Percentiles rank a stretch among this genome's conserved stretches.
Evolutionary conservation across 2,797 vertebrate species (phyloP).

Genomic region (Halcyon smyrnensis): DNA sequence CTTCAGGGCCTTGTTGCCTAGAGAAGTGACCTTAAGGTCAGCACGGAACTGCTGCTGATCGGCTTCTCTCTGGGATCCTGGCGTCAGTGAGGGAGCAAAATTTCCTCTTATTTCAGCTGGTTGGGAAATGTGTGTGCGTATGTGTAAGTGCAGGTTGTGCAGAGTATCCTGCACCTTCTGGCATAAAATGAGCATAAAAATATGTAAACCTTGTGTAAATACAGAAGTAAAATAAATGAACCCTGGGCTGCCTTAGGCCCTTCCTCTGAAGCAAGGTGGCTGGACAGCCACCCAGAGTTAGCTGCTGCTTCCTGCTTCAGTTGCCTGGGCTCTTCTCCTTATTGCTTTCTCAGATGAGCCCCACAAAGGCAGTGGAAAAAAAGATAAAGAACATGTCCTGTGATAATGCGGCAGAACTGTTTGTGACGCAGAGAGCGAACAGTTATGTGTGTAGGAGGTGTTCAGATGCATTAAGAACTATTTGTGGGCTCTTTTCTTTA

Average conservation of each 20-base stretch:
- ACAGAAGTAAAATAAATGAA: not conserved
- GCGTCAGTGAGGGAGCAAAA: not conserved
- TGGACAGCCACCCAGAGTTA: not conserved
- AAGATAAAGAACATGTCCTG: not conserved
- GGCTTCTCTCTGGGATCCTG: not conserved
- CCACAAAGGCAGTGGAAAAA: not conserved
- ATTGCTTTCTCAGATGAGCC: not conserved
- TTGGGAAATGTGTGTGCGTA: not conserved
- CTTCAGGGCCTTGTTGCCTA: not conserved
- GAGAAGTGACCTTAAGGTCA: not conserved
- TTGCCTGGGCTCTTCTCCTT: fast-evolving
- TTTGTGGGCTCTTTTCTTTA: conserved; percentile 42
- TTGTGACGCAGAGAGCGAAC: not conserved
- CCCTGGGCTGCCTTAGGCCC: not conserved
- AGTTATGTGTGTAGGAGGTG: conserved; percentile 31
- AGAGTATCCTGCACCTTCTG: not conserved
- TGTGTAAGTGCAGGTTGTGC: fast-evolving
- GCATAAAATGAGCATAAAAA: not conserved
- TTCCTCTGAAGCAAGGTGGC: not conserved
- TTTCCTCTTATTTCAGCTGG: not conserved
- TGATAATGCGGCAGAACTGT: not conserved
- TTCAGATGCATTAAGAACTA: conserved; percentile 18
- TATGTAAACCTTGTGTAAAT: not conserved
- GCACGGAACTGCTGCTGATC: not conserved
- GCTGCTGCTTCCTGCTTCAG: not conserved